These are phyloP conservation scores for Hydraecia micacea DNA, from an alignment of 2,888 invertebrate genomes.

Conservation along the genomic window DNA sequence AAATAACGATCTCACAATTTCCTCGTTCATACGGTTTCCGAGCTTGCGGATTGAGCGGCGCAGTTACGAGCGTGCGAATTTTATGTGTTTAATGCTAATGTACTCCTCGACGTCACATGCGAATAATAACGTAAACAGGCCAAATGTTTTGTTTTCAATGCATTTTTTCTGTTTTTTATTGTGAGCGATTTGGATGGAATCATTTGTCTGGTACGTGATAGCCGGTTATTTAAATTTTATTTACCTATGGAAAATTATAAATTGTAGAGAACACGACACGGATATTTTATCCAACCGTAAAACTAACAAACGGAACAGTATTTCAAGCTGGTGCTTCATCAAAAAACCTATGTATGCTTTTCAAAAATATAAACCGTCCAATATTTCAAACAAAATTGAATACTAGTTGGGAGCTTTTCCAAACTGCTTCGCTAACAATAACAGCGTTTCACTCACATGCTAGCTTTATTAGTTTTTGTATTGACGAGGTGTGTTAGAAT, in stretches of 20 bases:
- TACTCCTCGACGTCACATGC: conserved; percentile 32
- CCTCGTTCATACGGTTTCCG: conserved; percentile 76
- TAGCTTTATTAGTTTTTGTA: conserved; percentile 43
- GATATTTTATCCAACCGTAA: conserved; percentile 3
- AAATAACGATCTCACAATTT: conserved; percentile 74
- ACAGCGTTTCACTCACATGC: conserved; percentile 46
- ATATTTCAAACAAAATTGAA: conserved; percentile 44
- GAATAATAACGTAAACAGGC: conserved; percentile 43
- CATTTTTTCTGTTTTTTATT: conserved; percentile 24
- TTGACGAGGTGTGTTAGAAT: conserved; percentile 26
- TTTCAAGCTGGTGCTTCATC: neutral
- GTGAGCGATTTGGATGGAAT: neutral
- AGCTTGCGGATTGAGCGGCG: conserved; percentile 57
- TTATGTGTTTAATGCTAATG: conserved; percentile 61
- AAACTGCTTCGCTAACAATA: conserved; percentile 34
- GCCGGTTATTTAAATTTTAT: neutral
- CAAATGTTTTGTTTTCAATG: conserved; percentile 41
- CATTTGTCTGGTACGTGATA: neutral
- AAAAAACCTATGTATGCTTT: conserved; percentile 6
- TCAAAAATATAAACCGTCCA: conserved; percentile 21
- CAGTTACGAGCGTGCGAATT: conserved; percentile 63
- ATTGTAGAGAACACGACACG: neutral
- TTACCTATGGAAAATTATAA: neutral
- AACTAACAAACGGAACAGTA: neutral
- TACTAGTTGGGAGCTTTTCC: conserved; percentile 23